Evolutionary conservation across 2,797 vertebrate species (phyloP), one percentile per base, ranked within the genome.

Genomic region (Caiman crocodilus): DNA sequence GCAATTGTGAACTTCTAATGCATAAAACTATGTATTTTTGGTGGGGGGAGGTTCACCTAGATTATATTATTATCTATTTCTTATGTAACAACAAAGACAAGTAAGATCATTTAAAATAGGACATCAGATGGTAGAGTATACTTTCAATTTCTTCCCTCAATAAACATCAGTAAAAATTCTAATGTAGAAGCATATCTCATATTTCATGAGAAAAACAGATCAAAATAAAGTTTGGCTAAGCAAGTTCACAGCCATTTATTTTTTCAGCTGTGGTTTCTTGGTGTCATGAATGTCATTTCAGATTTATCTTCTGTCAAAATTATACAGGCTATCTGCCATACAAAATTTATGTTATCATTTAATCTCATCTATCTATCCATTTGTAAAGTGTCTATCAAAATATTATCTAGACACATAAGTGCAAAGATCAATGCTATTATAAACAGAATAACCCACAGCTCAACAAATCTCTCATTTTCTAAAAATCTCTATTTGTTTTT

Each of bases 331-430:
- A 84, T 90, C 87, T 92, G 60, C 76, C 76, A 84, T 35, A 85
- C 3, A 90, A 93, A 93, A 91, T 56, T 90, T 84, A 89, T 81
- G 90, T 96, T 94, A 79, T 88, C 23, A 90, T 93, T 95, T 92
- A 87, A 91, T 92, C n/a, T 87, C 13, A 88, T 71, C 25, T 78
- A 58, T 80, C 61, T 75, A 56, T 88, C 91, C 17, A 92, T 96
- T 93, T 87, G 63, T 89, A 90, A 94, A 94, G 23, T 92, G 92
- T n/a, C 67, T 73, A 55, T 91, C 85, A 89, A 92, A 95, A 89
- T 82, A 67, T n/a, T 7, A 90, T 21, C 78, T 55, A 85, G 92
- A 92, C 63, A 71, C 35, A 91, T 79, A 55, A 84, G 42, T 90
- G 20, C 65, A 78, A 79, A 84, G 82, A 79, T 85, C 91, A 95